Conservation (phyloP, 1,140 invertebrate genomes). For the Tetramorium simillimum region DNA sequence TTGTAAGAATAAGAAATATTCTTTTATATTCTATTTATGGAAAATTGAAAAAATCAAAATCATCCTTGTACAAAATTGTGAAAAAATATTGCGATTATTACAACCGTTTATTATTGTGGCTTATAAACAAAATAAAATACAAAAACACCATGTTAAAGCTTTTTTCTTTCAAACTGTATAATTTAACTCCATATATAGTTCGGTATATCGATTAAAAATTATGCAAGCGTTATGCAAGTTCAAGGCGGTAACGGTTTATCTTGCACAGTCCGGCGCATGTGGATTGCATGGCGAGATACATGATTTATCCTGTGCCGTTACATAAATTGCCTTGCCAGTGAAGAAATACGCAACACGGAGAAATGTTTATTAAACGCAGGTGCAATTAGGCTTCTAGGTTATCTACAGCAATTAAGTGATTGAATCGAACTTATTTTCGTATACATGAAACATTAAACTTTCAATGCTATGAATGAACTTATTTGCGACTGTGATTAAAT, state of each 20-base stretch:
- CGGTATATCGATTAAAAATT: conserved; percentile 46
- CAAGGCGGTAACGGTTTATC: conserved; percentile 48
- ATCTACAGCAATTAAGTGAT: conserved; percentile 11
- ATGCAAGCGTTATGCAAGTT: conserved; percentile 54
- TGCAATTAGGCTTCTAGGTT: background rate
- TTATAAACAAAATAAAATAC: background rate
- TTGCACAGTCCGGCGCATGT: conserved; percentile 5
- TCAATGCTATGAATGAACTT: background rate
- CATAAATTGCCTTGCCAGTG: conserved; percentile 16
- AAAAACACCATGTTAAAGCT: background rate
- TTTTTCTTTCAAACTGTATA: background rate
- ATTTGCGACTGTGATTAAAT: background rate
- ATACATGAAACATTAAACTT: background rate
- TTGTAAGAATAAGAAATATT: background rate
- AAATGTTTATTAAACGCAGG: conserved; percentile 9
- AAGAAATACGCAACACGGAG: background rate
- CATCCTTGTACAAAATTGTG: background rate
- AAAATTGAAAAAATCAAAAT: background rate
- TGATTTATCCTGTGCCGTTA: conserved; percentile 45
- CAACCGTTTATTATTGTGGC: background rate
- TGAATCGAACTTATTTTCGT: background rate
- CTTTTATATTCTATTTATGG: background rate
- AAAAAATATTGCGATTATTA: background rate
- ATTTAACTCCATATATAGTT: conserved; percentile 29
- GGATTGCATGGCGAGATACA: conserved; percentile 42